Base-by-base conservation (phyloP, 1,140 invertebrate species). In the Plutomurus gul region DNA sequence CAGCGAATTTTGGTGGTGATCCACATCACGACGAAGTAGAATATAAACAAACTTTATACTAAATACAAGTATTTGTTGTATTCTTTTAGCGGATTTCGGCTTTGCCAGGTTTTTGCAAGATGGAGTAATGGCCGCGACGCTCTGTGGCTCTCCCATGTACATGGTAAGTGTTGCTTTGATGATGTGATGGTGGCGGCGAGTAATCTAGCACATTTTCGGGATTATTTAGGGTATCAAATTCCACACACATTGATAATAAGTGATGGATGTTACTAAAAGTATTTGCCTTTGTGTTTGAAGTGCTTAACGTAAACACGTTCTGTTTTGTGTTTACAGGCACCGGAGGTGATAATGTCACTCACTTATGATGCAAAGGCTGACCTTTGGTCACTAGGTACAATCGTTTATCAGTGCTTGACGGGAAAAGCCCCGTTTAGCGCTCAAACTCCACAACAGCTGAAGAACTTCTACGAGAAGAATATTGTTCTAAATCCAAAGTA, bases 361-460 rank as follows among this genome's bases (percentile, higher is more conserved):
- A 95, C 99, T 85, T 99, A 99, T 87, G 96, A 98, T 88, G 96
- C 96, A 16, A 99, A 99, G 89, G 98, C 98, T 47, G 98, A 99
- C 88, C 89, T 99, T 76, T 99, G 98, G 98, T 98, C 96, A 81
- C 90, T 99, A 81, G 98, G 98, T 65, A 99, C 98, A 7, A 99
- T 99, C 83, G 94, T 99, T 46, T 99, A 96, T 88, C 98, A 99
- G 87, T 99, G 97, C 89, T 89, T 99, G 78, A 99, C 96, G 65
- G 97, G 98, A 49, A 98, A 97, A 87, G 97, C 98, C 60, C 97
- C 98, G 46, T 99, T 99, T 87, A 94, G 97, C 87, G 98, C 98
- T 43, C 94, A 95, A 84, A 99, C 96, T 40, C 98, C 98, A n/a
- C 97, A 98, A 86, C 96, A 96, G 78, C 89, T 99, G 22, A 99